Evolutionary conservation across 2,113 vertebrate species (phyloP).

Genomic region (Dasyurus viverrinus): DNA sequence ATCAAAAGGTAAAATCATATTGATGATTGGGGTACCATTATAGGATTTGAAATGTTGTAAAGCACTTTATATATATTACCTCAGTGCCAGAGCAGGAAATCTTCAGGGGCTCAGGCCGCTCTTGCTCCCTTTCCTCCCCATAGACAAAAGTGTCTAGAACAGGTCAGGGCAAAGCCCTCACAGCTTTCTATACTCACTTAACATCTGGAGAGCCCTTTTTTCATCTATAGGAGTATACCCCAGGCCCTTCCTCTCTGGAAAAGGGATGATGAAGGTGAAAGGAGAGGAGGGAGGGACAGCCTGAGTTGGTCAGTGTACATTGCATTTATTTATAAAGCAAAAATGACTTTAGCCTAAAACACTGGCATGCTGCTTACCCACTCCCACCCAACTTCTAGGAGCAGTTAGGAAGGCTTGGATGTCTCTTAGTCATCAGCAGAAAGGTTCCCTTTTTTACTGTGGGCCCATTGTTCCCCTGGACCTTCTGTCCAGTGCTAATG

Average conservation of each 20-base stretch:
- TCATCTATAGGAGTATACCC: neutral
- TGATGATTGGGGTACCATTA: neutral
- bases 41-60: neutral
- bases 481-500: neutral
- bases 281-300: neutral
- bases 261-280: neutral
- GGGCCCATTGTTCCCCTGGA: neutral
- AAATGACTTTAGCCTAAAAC: constrained; percentile 50
- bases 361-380: constrained; percentile 47
- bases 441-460: constrained; percentile 54
- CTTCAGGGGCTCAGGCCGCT: neutral
- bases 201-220: neutral
- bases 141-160: neutral
- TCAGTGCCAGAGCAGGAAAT: neutral
- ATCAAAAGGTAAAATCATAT: neutral
- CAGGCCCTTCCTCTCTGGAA: neutral
- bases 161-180: neutral
- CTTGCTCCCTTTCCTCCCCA: neutral
- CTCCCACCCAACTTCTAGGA: constrained; percentile 58
- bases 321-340: constrained; percentile 67
- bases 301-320: neutral
- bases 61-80: neutral
- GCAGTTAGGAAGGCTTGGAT: constrained; percentile 68
- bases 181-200: neutral
- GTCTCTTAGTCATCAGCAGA: constrained; percentile 62